phyloP scores from a whole-genome alignment of 2,113 vertebrate genomes.

The Calyptommatus sinebrachiatus region DNA sequence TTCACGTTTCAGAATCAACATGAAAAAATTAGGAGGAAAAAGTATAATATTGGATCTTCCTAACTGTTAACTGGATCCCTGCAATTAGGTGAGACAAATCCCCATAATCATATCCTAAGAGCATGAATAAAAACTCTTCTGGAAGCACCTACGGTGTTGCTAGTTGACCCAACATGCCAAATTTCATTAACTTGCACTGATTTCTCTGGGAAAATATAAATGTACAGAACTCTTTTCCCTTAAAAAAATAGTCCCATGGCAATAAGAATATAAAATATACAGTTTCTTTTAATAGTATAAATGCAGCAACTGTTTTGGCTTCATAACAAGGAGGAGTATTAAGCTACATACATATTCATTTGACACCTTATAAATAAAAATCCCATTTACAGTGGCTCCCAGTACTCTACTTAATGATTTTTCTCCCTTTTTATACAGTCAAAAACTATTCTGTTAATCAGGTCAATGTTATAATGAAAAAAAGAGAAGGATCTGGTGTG shows the following conservation, averaged over 20 bases:
- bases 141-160: not conserved
- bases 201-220: not conserved
- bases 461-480: constrained; percentile 8
- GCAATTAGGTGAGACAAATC: not conserved
- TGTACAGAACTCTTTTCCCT: not conserved
- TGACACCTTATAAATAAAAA: constrained; percentile 10
- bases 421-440: not conserved
- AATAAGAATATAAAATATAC: not conserved
- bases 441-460: constrained; percentile 8
- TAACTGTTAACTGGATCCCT: too few species aligned
- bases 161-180: not conserved
- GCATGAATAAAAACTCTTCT: not conserved
- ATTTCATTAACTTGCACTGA: not conserved
- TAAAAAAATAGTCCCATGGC: not conserved
- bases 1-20: too few species aligned
- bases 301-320: constrained; percentile 4
- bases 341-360: constrained; percentile 11
- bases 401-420: constrained; percentile 4
- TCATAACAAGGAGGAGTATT: not conserved
- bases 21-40: too few species aligned
- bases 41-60: too few species aligned
- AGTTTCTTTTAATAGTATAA: constrained; percentile 1
- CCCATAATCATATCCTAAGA: not conserved
- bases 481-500: not conserved
- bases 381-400: not conserved